Conservation (phyloP, 2,888 invertebrate species). For the Eupithecia tripunctaria region DNA sequence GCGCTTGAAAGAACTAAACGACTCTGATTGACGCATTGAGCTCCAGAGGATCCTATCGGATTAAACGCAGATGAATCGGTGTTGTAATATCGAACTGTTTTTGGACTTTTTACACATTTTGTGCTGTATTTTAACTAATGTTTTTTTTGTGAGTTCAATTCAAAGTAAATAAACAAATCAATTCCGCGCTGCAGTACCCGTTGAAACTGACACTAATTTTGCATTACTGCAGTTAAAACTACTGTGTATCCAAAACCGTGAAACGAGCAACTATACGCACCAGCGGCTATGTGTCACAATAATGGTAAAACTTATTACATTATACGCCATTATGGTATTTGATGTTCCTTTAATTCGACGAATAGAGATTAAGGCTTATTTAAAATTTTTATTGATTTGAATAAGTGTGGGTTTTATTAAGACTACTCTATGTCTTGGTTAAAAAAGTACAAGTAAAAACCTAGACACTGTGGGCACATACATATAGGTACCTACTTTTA, state of each 20-base stretch:
- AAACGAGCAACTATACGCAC: conserved; percentile 44
- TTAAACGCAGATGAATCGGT: too few species aligned
- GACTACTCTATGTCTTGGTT: too few species aligned
- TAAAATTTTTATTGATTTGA: not conserved
- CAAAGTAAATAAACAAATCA: not conserved
- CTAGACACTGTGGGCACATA: too few species aligned
- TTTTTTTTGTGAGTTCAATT: not conserved
- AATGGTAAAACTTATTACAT: conserved; percentile 56
- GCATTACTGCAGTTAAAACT: not conserved
- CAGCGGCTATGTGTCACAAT: conserved; percentile 53
- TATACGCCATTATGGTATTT: conserved; percentile 53
- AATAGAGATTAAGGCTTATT: not conserved
- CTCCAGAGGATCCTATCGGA: too few species aligned
- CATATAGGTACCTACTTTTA: not conserved
- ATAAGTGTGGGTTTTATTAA: not conserved
- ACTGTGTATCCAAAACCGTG: conserved; percentile 19
- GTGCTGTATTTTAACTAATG: too few species aligned
- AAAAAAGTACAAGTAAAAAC: not conserved
- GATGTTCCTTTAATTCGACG: not conserved
- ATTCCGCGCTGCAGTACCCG: not conserved
- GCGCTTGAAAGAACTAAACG: not conserved
- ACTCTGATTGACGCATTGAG: conserved; percentile 16
- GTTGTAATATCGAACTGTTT: not conserved
- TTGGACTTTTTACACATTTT: not conserved
- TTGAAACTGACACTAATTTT: conserved; percentile 24